Evolutionary conservation across 2,888 invertebrate genomes (phyloP).

Genomic region (Mylabris sibirica): DNA sequence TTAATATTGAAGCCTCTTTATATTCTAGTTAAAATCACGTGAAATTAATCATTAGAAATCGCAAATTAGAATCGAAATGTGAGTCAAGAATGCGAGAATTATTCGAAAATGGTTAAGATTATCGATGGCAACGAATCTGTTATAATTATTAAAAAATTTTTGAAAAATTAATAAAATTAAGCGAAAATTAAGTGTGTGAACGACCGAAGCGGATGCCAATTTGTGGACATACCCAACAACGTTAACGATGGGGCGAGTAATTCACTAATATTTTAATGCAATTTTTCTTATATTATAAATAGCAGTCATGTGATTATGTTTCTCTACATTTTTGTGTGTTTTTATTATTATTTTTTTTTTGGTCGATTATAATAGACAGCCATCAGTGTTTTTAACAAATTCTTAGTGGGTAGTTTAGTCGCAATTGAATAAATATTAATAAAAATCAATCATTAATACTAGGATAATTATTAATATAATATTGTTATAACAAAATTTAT

Average conservation of each 20-base stretch:
- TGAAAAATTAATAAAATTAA: no score
- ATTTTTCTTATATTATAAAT: slow-evolving; percentile 28
- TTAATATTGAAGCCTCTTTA: slow-evolving; percentile 47
- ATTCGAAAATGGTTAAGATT: not conserved
- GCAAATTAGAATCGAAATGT: not conserved
- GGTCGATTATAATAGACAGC: slow-evolving; percentile 40
- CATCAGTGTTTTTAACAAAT: not conserved
- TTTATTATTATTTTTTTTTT: slow-evolving; percentile 34
- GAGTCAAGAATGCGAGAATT: not conserved
- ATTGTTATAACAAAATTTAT: not conserved
- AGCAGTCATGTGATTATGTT: slow-evolving; percentile 57
- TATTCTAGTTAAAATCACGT: no score
- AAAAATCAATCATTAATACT: not conserved
- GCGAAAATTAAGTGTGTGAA: slow-evolving; percentile 54
- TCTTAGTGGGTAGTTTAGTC: slow-evolving; percentile 8
- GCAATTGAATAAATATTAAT: not conserved
- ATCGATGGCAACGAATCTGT: not conserved
- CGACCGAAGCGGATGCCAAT: slow-evolving; percentile 56
- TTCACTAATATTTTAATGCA: slow-evolving; percentile 45
- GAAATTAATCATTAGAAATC: slow-evolving; percentile 52
- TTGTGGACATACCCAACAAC: slow-evolving; percentile 54
- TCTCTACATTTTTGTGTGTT: slow-evolving; percentile 26
- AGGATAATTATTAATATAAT: not conserved
- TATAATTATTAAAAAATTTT: no score
- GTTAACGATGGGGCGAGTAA: slow-evolving; percentile 61